phyloP scores from a whole-genome alignment of 2,888 invertebrate species.

The Xestia ashworthii region DNA sequence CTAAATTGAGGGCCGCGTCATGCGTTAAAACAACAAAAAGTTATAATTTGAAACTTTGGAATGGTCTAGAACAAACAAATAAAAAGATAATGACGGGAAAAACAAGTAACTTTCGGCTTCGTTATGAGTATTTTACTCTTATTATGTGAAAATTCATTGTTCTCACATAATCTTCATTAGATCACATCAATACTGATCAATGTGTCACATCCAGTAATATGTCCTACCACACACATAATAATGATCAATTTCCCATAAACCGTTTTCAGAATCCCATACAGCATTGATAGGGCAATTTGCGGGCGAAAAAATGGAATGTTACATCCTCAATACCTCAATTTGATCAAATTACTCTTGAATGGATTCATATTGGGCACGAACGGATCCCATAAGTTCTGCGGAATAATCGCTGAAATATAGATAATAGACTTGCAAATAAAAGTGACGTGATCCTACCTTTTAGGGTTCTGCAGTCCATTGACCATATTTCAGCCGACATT shows the following conservation, averaged over 20 bases:
- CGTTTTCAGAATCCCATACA: slow-evolving; percentile 12
- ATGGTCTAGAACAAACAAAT: too few species aligned
- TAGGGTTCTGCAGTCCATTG: too few species aligned
- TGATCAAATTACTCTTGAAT: slow-evolving; percentile 41
- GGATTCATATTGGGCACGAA: slow-evolving; percentile 12
- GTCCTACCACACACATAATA: slow-evolving; percentile 2
- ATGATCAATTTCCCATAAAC: slow-evolving; percentile 28
- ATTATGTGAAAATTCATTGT: slow-evolving; percentile 7
- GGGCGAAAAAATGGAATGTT: slow-evolving; percentile 50
- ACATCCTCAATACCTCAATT: slow-evolving; percentile 53
- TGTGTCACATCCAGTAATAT: slow-evolving; percentile 26
- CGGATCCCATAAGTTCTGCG: slow-evolving; percentile 31
- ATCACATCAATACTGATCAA: slow-evolving; percentile 34
- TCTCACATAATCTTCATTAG: slow-evolving; percentile 16
- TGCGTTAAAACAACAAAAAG: too few species aligned
- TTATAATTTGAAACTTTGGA: too few species aligned
- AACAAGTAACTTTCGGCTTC: too few species aligned
- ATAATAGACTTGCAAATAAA: background rate
- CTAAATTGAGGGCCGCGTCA: too few species aligned
- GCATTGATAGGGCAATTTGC: slow-evolving; percentile 56
- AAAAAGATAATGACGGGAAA: too few species aligned
- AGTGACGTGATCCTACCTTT: background rate
- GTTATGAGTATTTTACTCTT: too few species aligned
- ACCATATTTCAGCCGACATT: too few species aligned
- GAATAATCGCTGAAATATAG: slow-evolving; percentile 1